These are phyloP conservation scores for Chouioia cunea DNA, from an alignment of 2,888 invertebrate genomes.

Conservation along the genomic window DNA sequence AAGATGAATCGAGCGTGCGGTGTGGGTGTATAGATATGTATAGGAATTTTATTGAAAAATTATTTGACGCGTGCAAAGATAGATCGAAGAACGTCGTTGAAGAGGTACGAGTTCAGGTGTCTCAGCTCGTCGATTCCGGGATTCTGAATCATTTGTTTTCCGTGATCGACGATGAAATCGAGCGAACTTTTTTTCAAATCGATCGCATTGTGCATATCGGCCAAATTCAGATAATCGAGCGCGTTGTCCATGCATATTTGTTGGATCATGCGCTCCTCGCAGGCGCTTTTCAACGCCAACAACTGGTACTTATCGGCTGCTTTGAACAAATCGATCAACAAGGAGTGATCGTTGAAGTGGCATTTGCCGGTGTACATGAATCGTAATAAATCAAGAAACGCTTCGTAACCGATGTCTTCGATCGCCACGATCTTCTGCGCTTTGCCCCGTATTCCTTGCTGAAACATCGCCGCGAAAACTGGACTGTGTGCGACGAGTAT, in stretches of 20 bases:
- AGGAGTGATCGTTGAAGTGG: not conserved
- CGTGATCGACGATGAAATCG: not conserved
- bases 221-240: not conserved
- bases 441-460: not conserved
- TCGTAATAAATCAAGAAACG: not conserved
- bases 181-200: not conserved
- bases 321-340: not conserved
- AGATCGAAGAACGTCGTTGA: too few relatives aligned
- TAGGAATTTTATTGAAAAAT: too few relatives aligned
- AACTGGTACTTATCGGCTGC: not conserved
- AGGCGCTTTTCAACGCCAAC: not conserved
- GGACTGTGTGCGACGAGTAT: not conserved
- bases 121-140: too few relatives aligned
- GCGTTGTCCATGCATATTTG: not conserved
- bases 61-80: too few relatives aligned
- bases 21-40: too few relatives aligned
- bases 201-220: not conserved
- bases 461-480: not conserved
- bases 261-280: not conserved
- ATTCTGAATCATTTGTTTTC: too few relatives aligned
- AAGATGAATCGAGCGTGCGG: too few relatives aligned
- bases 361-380: not conserved
- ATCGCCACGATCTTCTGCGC: not conserved
- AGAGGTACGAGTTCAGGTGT: too few relatives aligned
- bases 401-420: not conserved